Base-by-base conservation (phyloP, 92 coral and sea anemone species). In the Palythoa grandis region DNA sequence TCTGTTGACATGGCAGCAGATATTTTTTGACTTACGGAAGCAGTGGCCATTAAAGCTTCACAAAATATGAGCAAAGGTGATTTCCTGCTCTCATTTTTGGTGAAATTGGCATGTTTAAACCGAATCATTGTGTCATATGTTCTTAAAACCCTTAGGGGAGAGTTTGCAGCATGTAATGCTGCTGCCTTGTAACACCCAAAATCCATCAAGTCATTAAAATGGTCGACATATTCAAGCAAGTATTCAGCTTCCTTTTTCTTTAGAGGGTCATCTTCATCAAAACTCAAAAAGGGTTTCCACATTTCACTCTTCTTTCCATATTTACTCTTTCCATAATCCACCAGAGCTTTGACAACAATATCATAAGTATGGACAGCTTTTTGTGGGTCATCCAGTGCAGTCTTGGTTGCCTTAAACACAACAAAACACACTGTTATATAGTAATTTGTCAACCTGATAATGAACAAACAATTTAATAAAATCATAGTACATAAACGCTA, bases 141-240 rank as follows among this genome's bases (percentile, higher is more conserved):
- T 84, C 99, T 92, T 29, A 97, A 87, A 77, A 97, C 93, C 76
- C 98, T 96, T 88, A 88, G 86, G 17, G 99, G 99, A 43, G 99
- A 97, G 83, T 92, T 95, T 16, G 99, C 99, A 24, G 99, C 99
- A 90, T 97, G 99, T 77, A 97, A 90, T 37, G 99, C 99, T n/a
- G 99, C 99, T 43, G 98, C 89, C 60, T 90, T 92, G 76, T 90
- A 97, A 77, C 92, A 95, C 22, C 94, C 97, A 90, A 97, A 97
- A 68, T 97, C 99, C 90, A 97, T 93, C 71, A 97, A 87, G 79
- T 94, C 88, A 57, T 97, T 97, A 73, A 97, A 97, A 92, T 97
- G 98, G 58, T 97, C 99, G 56, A 94, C 92, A 82, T 95, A 97
- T 52, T 95, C 96, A 35, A 97, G 88, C 25, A 97, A 87, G 37